Evolutionary conservation across 2,888 invertebrate species (phyloP), one percentile per base, ranked within the genome.

Genomic region (Pinctada fucata): DNA sequence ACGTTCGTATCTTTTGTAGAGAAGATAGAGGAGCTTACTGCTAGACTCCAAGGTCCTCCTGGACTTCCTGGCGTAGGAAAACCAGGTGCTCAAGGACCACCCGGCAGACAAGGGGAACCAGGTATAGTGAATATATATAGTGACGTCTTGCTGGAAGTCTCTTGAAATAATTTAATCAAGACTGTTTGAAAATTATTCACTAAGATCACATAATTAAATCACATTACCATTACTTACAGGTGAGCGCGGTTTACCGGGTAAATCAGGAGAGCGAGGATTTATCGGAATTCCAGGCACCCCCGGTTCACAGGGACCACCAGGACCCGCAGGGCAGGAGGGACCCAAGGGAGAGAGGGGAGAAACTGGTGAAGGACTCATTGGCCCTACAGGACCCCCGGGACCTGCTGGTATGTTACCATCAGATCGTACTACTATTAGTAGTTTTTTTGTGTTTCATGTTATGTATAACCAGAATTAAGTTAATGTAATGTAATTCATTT

Each of bases 361-460:
- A 0, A 95, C 95, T 89, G 97, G 97, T 0, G 93, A 95, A 3
- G 96, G 97, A 0, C 88, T 95, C 16, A 95, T 95, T 87, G 97
- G 97, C 0, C 94, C 95, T 1, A 94, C 94, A 75, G 97, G 97
- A 2, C 94, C 94, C 0, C 94, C 94, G 82, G 97, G 97, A 67
- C 88, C 93, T 76, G 94, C 94, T 92, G 96, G 96, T 84, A 76
- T 58, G 73, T 10, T 6, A 6, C 6, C 58, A 58, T 58, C 58
- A 58, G 58, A 6, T 1, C 31, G 31, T 31, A 31, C 31, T 31
- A 31, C 31, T 31, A 31, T 31, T 1, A 31, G 31, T 31, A 31
- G 31, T 31, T 31, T 31, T 31, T 31, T 31, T 31, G 31, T 31
- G 31, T 31, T 31, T 31, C 31, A 31, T 31, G 31, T 31, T 31